Base-by-base conservation (phyloP, 2,113 vertebrate species). In the Triplophysa dalaica region DNA sequence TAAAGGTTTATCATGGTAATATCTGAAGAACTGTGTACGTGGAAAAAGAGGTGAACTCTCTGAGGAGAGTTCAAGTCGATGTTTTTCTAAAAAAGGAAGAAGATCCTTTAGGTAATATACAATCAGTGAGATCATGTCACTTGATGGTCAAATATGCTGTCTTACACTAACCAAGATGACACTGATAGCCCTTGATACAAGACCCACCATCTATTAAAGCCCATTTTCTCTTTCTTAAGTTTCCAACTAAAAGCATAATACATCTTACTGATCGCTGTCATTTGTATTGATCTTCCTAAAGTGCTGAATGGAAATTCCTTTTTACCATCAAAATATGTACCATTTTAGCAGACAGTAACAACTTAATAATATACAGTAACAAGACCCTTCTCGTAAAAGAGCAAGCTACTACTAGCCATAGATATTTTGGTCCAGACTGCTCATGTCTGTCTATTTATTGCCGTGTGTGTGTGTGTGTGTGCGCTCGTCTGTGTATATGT, bases 211-310 rank as follows among this genome's bases (percentile, higher is more conserved):
- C 13, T 33, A 24, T 45, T 26, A n/a, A 38, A 50, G 5, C 22
- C 54, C 45, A 70, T 62, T 17, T 43, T 70, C 48, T 68, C n/a
- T 12, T 33, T 65, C 85, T 79, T 80, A 58, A 72, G 72, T 80
- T 82, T 76, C 77, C 24, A 17, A 69, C 81, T 90, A 88, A 90
- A 87, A 91, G 91, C 87, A 87, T 88, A 86, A 90, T 90, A 88
- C 88, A 89, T 90, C 82, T 68, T 76, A 75, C 70, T 56, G 65
- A 70, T 70, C 61, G 81, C 76, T 80, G 88, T 88, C 85, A 85
- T 86, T 77, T 50, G 50, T 68, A 92, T 92, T 81, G 91, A 93
- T 90, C 79, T 73, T 81, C 16, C 78, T 38, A 88, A 86, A 90
- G 89, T 90, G 87, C 84, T 61, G 69, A 70, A 84, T 73, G 91